These are phyloP conservation scores for Metopolophium dirhodum DNA, from an alignment of 1,140 invertebrate genomes.

Conservation along the genomic window DNA sequence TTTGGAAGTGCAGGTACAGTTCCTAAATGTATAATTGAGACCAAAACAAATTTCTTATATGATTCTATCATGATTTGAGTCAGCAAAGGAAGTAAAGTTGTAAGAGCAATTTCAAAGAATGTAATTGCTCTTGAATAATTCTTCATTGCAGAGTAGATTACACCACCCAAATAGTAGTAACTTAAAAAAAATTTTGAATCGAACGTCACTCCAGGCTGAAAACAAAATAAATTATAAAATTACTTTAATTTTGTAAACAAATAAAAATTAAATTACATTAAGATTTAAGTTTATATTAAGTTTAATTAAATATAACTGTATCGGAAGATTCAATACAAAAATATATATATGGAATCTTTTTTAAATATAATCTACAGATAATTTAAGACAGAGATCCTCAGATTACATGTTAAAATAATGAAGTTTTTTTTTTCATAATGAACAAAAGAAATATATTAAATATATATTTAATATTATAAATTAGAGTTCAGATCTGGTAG, in stretches of 20 bases:
- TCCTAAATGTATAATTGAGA: conserved; percentile 89
- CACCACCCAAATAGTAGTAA: conserved; percentile 97
- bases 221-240: neutral
- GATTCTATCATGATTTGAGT: conserved; percentile 97
- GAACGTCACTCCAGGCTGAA: conserved; percentile 74
- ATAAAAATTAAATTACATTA: neutral
- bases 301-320: neutral
- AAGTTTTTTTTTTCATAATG: too few species aligned
- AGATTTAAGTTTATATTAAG: neutral
- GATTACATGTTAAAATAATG: too few species aligned
- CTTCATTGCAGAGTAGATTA: conserved; percentile 93
- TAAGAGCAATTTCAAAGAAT: conserved; percentile 94
- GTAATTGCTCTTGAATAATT: conserved; percentile 91
- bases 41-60: conserved; percentile 94
- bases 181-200: conserved; percentile 92
- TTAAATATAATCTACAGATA: neutral
- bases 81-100: conserved; percentile 89
- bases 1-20: conserved; percentile 82
- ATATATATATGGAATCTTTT: neutral
- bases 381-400: too few species aligned
- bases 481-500: too few species aligned
- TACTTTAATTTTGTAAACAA: neutral
- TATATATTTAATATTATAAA: too few species aligned
- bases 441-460: too few species aligned
- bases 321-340: neutral